phyloP scores from a whole-genome alignment of 2,113 vertebrate genomes.

The Cariama cristata region DNA sequence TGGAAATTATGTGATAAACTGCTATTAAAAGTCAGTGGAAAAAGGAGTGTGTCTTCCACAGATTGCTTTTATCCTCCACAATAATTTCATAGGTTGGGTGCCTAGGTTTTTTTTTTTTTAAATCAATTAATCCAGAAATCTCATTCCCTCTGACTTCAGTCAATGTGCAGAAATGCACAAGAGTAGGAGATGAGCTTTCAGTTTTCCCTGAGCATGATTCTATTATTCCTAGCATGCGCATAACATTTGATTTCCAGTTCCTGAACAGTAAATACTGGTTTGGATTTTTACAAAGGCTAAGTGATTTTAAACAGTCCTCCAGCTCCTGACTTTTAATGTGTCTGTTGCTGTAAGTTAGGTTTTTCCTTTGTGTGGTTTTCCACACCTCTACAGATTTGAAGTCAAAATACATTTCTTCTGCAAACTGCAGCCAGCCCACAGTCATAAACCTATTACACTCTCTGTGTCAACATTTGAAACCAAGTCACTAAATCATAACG shows the following conservation, averaged over 20 bases:
- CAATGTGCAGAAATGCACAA: not conserved
- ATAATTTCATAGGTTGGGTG: not conserved
- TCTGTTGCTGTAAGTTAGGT: not conserved
- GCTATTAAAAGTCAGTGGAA: not conserved
- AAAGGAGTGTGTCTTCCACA: not conserved
- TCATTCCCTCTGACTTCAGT: not conserved
- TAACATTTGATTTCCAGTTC: not conserved
- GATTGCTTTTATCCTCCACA: not conserved
- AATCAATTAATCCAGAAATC: not conserved
- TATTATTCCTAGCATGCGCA: not conserved
- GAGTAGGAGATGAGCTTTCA: not conserved
- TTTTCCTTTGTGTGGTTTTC: constrained; percentile 8
- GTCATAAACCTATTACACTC: constrained; percentile 68
- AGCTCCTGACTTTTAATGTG: constrained; percentile 29
- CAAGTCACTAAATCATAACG: constrained; percentile 66
- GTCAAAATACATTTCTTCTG: constrained; percentile 1
- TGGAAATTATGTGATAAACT: not conserved
- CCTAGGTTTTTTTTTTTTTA: not conserved
- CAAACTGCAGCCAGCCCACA: not conserved
- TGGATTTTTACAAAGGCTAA: not conserved
- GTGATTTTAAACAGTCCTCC: not conserved
- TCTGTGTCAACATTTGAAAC: constrained; percentile 65
- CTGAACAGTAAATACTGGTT: not conserved
- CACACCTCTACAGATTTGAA: not conserved
- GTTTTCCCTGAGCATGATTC: not conserved